A percentile compares a stretch with the other conserved stretches of the same genome.
Conservation (phyloP, 2,888 invertebrate species). For the Andrena minutula region DNA sequence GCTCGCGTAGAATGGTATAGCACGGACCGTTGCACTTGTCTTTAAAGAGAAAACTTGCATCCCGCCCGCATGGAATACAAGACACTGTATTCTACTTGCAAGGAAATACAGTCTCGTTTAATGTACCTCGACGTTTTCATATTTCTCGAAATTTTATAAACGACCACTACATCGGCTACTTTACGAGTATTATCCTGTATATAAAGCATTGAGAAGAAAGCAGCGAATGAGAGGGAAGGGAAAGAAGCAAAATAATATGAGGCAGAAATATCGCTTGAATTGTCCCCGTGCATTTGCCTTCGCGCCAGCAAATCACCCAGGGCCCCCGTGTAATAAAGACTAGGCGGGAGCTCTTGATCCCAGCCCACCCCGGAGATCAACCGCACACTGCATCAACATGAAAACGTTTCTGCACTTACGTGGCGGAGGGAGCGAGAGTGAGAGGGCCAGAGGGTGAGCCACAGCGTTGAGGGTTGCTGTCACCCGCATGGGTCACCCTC, state of each 20-base stretch:
- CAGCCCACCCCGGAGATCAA: constrained; percentile 21
- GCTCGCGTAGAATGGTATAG: background rate
- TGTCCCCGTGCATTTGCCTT: constrained; percentile 3
- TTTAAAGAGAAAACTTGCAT: background rate
- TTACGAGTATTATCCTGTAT: background rate
- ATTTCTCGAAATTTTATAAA: background rate
- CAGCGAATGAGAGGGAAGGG: no score
- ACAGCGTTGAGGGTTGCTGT: constrained; percentile 24
- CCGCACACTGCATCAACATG: constrained; percentile 30
- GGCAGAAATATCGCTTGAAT: background rate
- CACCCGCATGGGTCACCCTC: constrained; percentile 40
- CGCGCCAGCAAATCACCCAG: background rate
- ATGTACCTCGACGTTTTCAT: background rate
- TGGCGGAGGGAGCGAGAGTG: background rate
- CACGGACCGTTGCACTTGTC: background rate
- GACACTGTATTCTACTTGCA: background rate
- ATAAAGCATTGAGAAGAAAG: background rate
- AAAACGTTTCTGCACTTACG: constrained; percentile 57
- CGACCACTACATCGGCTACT: background rate
- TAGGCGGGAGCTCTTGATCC: constrained; percentile 22
- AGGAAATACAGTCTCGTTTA: background rate
- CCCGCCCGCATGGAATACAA: background rate
- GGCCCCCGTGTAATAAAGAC: constrained; percentile 10
- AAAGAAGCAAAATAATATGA: background rate
- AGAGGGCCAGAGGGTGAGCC: constrained; percentile 10